Evolutionary conservation across 2,113 vertebrate genomes (phyloP), one percentile per base, ranked within the genome.

Genomic region (Pollimyrus isidori): DNA sequence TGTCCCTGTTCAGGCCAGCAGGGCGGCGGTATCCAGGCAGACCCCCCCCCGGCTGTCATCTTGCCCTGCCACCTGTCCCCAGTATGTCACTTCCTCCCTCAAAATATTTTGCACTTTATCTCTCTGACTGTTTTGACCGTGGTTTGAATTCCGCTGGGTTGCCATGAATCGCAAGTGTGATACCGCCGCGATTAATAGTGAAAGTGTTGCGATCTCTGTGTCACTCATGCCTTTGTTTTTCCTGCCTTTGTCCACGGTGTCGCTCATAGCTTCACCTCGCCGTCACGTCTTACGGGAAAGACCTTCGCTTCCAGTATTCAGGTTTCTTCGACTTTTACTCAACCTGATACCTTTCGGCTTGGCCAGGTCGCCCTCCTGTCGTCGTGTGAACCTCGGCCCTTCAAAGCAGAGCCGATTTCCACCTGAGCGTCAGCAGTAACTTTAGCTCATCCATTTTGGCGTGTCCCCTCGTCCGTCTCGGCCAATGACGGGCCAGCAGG

Each of bases 241-340:
- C 23, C 45, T 49, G 7, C 48, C 19, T 82, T 3, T 58, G 1
- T 50, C 19, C 50, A 3, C 15, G 1, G 45, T 10, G 4, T 89
- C 50, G 83, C 9, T 53, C 42, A 89, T 15, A 52, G 69, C 73
- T 15, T 65, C 30, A 56, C 4, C 26, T 21, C 6, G 48, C 21
- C 49, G 0, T 11, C 62, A 15, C n/a, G 62, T 88, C 62, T 50
- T 89, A 53, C 26, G n/a, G 69, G 73, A 82, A 82, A 42, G 76
- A 23, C 50, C 50, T 89, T 11, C 19, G 15, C 88, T 89, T 83
- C 73, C 88, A 88, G 58, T 73, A 88, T 50, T 88, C 7, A 3
- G n/a, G 3, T 4, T 80, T 82, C 88, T 69, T 65, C 0, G 17
- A 30, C 2, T 50, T 45, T 87, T 58, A 62, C 35, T 87, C 52